A percentile compares a stretch with the other conserved stretches of the same genome.
Conservation (phyloP, 2,888 invertebrate species). For the Gymnocheta viridis region DNA sequence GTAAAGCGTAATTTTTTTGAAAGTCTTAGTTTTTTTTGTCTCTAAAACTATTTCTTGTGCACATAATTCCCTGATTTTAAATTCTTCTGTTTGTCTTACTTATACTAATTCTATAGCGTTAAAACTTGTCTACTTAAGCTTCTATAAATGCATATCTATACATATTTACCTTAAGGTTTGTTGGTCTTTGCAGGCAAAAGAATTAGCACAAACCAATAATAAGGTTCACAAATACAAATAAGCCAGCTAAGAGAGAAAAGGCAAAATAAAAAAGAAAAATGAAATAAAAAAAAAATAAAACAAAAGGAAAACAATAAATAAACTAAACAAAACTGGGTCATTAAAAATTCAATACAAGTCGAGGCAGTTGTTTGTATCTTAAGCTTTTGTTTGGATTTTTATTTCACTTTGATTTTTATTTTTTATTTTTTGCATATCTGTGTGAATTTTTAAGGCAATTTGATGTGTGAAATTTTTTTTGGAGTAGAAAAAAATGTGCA, state of each 20-base stretch:
- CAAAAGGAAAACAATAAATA: conserved; percentile 25
- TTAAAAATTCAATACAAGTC: conserved; percentile 75
- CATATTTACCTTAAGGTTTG: conserved; percentile 30
- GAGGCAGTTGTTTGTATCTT: conserved; percentile 50
- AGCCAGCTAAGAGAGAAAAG: conserved; percentile 8
- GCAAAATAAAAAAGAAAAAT: not conserved
- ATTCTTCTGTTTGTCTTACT: not conserved
- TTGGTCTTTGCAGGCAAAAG: conserved; percentile 56
- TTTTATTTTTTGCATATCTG: conserved; percentile 3
- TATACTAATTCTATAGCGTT: not conserved
- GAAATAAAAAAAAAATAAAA: conserved; percentile 2
- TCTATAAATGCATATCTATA: not conserved
- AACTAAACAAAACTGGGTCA: conserved; percentile 77
- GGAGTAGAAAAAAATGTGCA: not conserved
- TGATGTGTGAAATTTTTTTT: conserved; percentile 34
- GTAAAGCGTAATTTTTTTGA: no score
- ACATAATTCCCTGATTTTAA: no score
- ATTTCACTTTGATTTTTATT: not conserved
- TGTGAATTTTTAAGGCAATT: conserved; percentile 16
- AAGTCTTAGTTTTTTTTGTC: no score
- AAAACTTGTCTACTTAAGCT: not conserved
- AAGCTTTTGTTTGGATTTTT: conserved; percentile 41
- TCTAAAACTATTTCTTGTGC: no score
- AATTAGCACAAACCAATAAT: conserved; percentile 80
- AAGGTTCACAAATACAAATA: conserved; percentile 68